Conservation (phyloP, 2,797 vertebrate genomes). For the Falco cherrug region DNA sequence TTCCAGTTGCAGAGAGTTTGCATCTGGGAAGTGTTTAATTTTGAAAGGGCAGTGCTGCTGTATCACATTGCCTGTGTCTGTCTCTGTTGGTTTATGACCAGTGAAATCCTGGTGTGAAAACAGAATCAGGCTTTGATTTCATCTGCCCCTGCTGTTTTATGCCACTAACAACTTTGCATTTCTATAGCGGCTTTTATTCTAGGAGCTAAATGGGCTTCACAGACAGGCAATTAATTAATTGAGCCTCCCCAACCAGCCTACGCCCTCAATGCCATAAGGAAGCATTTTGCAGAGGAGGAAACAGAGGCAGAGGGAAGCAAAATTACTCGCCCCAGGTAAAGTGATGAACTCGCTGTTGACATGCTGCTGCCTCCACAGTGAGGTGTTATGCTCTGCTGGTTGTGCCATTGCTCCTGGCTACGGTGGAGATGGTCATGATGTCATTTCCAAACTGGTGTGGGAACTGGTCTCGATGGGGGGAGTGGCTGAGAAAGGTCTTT, state of each 20-base stretch:
- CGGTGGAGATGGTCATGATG: not conserved
- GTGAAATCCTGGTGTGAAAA: constrained; percentile 51
- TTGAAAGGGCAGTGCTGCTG: not conserved
- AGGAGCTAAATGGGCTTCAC: constrained; percentile 57
- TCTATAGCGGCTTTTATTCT: constrained; percentile 52
- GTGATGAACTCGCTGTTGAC: not conserved
- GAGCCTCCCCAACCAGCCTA: not conserved
- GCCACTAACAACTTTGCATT: constrained; percentile 31
- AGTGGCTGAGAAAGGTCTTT: not conserved
- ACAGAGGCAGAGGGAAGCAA: not conserved
- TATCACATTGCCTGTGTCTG: not conserved
- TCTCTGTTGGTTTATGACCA: constrained; percentile 43
- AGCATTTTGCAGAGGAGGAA: not conserved
- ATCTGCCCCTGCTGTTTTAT: constrained; percentile 50
- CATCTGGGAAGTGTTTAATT: constrained; percentile 30
- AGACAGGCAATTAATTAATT: constrained; percentile 63
- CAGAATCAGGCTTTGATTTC: constrained; percentile 42
- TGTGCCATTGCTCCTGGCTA: not conserved
- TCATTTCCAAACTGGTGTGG: not conserved
- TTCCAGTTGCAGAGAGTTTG: not conserved
- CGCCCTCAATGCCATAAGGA: not conserved
- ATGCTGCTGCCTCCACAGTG: not conserved
- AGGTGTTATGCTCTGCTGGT: not conserved
- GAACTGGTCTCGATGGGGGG: not conserved
- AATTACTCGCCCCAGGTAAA: not conserved